phyloP scores from a whole-genome alignment of 1,140 invertebrate species.

The Armadillidium nasatum region DNA sequence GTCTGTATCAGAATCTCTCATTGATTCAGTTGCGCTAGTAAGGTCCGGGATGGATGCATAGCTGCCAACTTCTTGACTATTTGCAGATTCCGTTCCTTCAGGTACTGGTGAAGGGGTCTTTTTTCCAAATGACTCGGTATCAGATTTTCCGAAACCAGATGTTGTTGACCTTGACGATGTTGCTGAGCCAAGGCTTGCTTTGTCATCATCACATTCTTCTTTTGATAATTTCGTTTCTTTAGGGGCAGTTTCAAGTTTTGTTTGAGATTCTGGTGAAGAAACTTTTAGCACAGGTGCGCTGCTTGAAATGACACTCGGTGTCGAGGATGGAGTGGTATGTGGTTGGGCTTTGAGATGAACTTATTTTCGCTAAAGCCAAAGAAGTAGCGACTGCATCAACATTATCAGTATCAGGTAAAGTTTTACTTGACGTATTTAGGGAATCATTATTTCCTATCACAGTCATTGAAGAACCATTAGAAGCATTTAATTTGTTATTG shows the following conservation, averaged over 20 bases:
- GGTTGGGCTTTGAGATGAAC: neutral
- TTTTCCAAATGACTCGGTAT: slow-evolving; percentile 42
- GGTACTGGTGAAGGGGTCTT: slow-evolving; percentile 41
- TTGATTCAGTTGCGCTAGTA: slow-evolving; percentile 43
- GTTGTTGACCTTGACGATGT: slow-evolving; percentile 35
- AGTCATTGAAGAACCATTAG: neutral
- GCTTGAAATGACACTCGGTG: neutral
- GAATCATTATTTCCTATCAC: slow-evolving; percentile 13
- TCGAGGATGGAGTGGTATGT: neutral
- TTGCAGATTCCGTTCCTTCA: slow-evolving; percentile 26
- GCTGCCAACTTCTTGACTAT: slow-evolving; percentile 35
- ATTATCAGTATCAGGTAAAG: neutral
- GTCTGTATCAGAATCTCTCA: slow-evolving; percentile 44
- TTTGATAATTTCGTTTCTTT: slow-evolving; percentile 20
- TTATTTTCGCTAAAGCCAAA: neutral
- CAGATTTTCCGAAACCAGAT: slow-evolving; percentile 40
- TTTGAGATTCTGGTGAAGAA: neutral
- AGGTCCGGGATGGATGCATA: slow-evolving; percentile 41
- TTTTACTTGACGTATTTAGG: neutral
- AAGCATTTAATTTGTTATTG: slow-evolving; percentile 3
- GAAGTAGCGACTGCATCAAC: neutral
- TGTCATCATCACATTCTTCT: slow-evolving; percentile 38
- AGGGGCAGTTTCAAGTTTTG: slow-evolving; percentile 3
- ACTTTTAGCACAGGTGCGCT: neutral
- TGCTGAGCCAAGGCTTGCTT: slow-evolving; percentile 37